These are phyloP conservation scores for Tupaia chinensis DNA, from an alignment of 2,113 vertebrate species.

Conservation along the genomic window DNA sequence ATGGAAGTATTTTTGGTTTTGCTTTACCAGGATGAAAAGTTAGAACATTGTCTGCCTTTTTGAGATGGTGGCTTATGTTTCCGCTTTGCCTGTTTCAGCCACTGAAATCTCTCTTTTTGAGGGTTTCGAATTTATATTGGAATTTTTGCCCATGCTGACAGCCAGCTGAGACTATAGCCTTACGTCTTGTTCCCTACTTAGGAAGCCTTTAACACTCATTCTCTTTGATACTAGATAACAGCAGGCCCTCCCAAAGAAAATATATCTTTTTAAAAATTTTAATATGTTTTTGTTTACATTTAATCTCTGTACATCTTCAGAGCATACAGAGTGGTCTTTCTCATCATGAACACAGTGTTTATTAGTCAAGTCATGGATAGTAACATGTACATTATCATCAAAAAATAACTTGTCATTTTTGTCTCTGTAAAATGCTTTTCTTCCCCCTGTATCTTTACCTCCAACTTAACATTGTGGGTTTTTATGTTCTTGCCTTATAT, in stretches of 20 bases:
- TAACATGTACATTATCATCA: no score
- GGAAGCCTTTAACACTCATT: neutral
- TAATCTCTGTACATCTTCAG: no score
- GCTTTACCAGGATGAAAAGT: neutral
- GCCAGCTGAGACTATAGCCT: no score
- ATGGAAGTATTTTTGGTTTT: neutral
- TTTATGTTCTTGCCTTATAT: neutral
- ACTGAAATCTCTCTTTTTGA: neutral
- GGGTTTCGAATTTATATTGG: neutral
- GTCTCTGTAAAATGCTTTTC: no score
- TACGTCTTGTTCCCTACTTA: neutral
- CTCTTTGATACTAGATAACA: neutral
- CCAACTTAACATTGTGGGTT: neutral
- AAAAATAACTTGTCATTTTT: no score
- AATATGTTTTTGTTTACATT: no score
- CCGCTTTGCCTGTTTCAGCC: neutral
- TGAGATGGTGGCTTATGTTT: neutral
- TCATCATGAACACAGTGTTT: no score
- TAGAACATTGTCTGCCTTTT: neutral
- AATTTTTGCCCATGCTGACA: neutral
- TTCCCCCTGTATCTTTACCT: no score
- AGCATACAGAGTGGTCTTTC: no score
- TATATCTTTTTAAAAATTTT: no score
- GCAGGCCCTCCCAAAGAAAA: neutral
- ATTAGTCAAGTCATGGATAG: no score